Base-by-base conservation (phyloP, 2,888 invertebrate genomes). In the Phengaris alcon region DNA sequence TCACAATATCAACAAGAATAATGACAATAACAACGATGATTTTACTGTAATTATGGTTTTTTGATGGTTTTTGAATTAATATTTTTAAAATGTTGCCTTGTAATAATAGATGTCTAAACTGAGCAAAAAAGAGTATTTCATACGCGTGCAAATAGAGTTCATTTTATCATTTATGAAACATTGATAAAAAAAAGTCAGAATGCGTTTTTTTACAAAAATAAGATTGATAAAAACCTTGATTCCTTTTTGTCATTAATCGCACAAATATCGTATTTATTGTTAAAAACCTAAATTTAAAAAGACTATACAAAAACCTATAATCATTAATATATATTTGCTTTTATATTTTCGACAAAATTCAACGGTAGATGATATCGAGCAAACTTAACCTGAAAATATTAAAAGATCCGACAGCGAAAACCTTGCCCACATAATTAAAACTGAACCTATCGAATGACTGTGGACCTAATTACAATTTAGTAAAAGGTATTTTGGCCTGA, bases 401-500 rank as follows among this genome's bases (percentile, higher is more conserved):
- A 72, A 35, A 54, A 13, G 35, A 44, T 54, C 35, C 51, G 35
- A 52, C 51, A 22, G 70, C 15, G 10, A 51, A 15, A 22, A 35
- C 15, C 22, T 51, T 52, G 51, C 22, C 35, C 52, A 48, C 35
- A 72, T 54, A 54, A 72, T 72, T 54, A 72, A 72, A 72, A 52
- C 51, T 9, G 22, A 35, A 35, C 35, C 52, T 54, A 35, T 13
- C 52, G 35, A 22, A 54, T 22, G 52, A 72, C 35, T 72, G 35
- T 72, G 22, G 22, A 72, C 54, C 72, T 72, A 54, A 22, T 72
- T 54, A 13, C 52, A 12, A 35, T 1, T 74, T 3, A 64, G 79
- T 82, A 85, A 79, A 82, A 79, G 70, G 81, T 68, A 79, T 75
- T 83, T 82, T 81, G 4, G 77, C 44, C 75, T 75, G 59, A n/a